Conservation (phyloP, 2,113 vertebrate genomes). For the Marmota monax region DNA sequence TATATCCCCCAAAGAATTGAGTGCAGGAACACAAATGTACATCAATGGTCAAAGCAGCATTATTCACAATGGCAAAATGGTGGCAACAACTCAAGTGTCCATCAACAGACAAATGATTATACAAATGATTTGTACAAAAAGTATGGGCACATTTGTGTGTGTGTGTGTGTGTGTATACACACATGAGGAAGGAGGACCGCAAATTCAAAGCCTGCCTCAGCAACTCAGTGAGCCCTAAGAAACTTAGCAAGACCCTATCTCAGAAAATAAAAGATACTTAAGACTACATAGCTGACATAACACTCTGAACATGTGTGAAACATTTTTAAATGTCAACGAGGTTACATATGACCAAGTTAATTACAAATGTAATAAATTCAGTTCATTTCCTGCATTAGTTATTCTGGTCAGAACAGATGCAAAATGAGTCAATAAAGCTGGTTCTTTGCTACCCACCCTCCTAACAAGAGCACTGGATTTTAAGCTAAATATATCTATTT, state of each 20-base stretch:
- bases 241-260: no score
- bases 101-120: no score
- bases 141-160: no score
- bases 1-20: no score
- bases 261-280: not conserved
- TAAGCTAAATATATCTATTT: not conserved
- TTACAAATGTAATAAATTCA: not conserved
- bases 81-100: no score
- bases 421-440: not conserved
- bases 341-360: not conserved
- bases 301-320: not conserved
- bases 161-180: no score
- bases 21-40: no score
- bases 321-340: not conserved
- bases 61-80: no score
- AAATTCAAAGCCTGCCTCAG: no score
- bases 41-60: no score
- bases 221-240: no score
- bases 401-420: not conserved
- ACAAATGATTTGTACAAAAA: not conserved
- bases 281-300: not conserved
- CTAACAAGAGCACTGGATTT: not conserved
- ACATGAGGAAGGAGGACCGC: no score
- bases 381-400: not conserved
- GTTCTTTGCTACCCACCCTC: slow-evolving; percentile 6